A percentile compares a stretch with the other conserved stretches of the same genome.
Conservation (phyloP, 2,888 invertebrate genomes). For the Rhodophaea formosa region DNA sequence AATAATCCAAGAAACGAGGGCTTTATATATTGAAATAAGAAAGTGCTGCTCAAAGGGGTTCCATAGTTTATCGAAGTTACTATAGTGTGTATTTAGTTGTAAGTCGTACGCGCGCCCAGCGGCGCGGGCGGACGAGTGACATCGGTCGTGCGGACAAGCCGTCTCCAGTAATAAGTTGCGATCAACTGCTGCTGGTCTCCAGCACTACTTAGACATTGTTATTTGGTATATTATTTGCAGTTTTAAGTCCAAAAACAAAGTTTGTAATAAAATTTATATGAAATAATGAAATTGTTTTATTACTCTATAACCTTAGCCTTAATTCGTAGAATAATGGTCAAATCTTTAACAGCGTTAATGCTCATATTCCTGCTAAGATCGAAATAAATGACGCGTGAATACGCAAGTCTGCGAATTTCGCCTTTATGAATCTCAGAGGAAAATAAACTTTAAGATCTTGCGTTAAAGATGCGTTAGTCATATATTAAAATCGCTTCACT, state of each 20-base stretch:
- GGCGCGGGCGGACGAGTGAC: constrained; percentile 7
- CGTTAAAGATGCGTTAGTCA: no score
- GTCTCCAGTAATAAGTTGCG: constrained; percentile 55
- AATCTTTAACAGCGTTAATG: no score
- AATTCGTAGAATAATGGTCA: no score
- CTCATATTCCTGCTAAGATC: no score
- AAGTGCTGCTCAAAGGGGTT: constrained; percentile 11
- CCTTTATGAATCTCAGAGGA: no score
- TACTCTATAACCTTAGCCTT: constrained; percentile 29
- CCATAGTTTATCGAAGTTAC: constrained; percentile 3
- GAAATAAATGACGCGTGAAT: no score
- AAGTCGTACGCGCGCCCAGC: constrained; percentile 15
- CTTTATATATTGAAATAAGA: background rate
- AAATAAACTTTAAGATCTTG: no score
- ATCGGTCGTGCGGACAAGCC: constrained; percentile 42
- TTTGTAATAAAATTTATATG: constrained; percentile 80
- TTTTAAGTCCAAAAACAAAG: constrained; percentile 69
- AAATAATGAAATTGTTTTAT: constrained; percentile 53
- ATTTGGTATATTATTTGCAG: constrained; percentile 75
- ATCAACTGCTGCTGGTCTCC: constrained; percentile 59
- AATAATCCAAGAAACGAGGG: background rate
- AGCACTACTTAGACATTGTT: constrained; percentile 64
- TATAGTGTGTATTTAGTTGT: constrained; percentile 10
- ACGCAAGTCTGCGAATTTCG: no score
- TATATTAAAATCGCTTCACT: no score